Conservation (phyloP, 30 jellyfish, hydroid and myxozoan genomes). For the Hydra vulgaris region DNA sequence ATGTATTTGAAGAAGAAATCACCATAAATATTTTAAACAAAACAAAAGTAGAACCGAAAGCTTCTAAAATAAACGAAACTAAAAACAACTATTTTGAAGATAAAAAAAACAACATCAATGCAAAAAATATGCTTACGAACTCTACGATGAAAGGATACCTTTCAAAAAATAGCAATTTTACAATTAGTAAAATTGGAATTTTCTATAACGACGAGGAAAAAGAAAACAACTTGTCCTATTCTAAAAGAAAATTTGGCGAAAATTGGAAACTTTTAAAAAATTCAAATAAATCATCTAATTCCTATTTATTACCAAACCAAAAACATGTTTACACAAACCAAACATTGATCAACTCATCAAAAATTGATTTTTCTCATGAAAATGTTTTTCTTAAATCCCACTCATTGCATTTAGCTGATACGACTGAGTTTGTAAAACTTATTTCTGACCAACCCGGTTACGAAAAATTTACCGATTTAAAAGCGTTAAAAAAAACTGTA, state of each 20-base stretch:
- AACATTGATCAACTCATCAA: neutral
- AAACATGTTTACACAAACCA: neutral
- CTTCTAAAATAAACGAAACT: no score
- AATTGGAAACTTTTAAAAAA: neutral
- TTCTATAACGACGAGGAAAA: neutral
- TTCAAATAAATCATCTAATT: no score
- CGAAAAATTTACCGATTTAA: neutral
- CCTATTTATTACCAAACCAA: neutral
- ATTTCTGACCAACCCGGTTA: neutral
- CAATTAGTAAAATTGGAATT: constrained; percentile 17
- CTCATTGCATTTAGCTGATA: neutral
- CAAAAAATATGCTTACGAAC: constrained; percentile 16
- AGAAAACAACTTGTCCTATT: neutral
- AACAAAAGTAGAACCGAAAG: no score
- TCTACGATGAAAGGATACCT: constrained; percentile 28
- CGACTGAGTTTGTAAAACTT: neutral
- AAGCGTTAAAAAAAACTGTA: neutral
- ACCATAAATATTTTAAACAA: no score
- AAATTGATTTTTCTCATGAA: neutral
- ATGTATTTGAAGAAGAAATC: no score
- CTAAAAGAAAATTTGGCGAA: neutral
- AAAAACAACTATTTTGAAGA: neutral
- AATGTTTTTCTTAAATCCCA: neutral
- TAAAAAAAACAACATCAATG: neutral
- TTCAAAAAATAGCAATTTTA: constrained; percentile 21